These are phyloP conservation scores for Bruchidius siliquastri DNA, from an alignment of 2,888 invertebrate species.

Conservation along the genomic window DNA sequence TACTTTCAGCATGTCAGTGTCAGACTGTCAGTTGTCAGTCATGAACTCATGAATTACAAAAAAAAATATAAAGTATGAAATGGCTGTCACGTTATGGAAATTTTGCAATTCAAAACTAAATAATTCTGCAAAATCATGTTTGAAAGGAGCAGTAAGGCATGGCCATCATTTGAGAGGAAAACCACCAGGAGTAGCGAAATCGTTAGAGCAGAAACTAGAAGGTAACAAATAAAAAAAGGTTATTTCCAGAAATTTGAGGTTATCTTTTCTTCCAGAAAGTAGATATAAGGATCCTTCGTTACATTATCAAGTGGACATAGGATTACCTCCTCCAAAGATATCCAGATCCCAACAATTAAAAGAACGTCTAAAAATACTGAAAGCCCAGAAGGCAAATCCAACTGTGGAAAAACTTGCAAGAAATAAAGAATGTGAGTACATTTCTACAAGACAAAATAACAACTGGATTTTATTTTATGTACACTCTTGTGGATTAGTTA, in stretches of 20 bases:
- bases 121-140: slow-evolving; percentile 19
- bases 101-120: slow-evolving; percentile 22
- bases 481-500: too few relatives aligned
- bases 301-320: slow-evolving; percentile 60
- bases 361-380: slow-evolving; percentile 54
- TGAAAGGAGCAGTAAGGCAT: slow-evolving; percentile 30
- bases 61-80: too few relatives aligned
- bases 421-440: slow-evolving; percentile 53
- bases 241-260: not conserved
- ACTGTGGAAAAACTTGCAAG: slow-evolving; percentile 63
- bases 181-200: slow-evolving; percentile 64
- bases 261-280: slow-evolving; percentile 38
- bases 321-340: slow-evolving; percentile 49
- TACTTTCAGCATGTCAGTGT: too few relatives aligned
- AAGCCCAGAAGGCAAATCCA: slow-evolving; percentile 50
- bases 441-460: not conserved
- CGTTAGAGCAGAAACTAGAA: slow-evolving; percentile 63
- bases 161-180: slow-evolving; percentile 66
- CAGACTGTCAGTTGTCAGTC: too few relatives aligned
- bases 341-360: slow-evolving; percentile 45
- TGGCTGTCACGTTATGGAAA: slow-evolving; percentile 25
- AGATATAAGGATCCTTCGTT: slow-evolving; percentile 54
- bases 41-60: too few relatives aligned
- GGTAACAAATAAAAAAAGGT: slow-evolving; percentile 44
- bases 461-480: too few relatives aligned